Percentiles rank a stretch among this genome's conserved stretches.
Evolutionary conservation across 2,888 invertebrate species (phyloP).

Genomic region (Nesidiocoris tenuis): DNA sequence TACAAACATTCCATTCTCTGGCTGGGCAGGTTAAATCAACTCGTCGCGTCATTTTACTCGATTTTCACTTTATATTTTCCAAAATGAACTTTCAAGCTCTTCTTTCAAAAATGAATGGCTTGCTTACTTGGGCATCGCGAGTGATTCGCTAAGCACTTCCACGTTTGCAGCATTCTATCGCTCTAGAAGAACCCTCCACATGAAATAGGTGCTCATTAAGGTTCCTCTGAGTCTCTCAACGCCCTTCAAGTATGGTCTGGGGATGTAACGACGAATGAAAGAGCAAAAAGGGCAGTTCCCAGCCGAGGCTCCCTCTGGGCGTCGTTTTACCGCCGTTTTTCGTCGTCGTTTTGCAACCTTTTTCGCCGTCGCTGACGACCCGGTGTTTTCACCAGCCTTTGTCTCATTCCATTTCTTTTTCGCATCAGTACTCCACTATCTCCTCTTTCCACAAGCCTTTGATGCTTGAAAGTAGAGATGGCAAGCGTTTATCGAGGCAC

Average conservation of each 20-base stretch:
- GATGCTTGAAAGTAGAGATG: too few species aligned
- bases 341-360: neutral
- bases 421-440: too few species aligned
- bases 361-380: neutral
- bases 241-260: neutral
- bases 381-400: neutral
- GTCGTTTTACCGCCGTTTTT: neutral
- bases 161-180: neutral
- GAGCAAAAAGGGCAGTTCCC: neutral
- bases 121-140: neutral
- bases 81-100: too few species aligned
- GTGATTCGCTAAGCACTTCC: neutral
- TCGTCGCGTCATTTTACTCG: too few species aligned
- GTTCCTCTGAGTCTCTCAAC: neutral
- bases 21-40: too few species aligned
- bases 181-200: neutral
- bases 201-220: neutral
- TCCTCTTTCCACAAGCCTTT: too few species aligned
- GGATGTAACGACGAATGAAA: neutral
- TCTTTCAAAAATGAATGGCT: too few species aligned
- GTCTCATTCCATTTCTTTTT: neutral
- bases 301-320: neutral
- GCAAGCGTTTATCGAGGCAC: too few species aligned
- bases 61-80: too few species aligned
- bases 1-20: too few species aligned